Evolutionary conservation across 2,888 invertebrate species (phyloP).

Genomic region (Periphyllus acericola): DNA sequence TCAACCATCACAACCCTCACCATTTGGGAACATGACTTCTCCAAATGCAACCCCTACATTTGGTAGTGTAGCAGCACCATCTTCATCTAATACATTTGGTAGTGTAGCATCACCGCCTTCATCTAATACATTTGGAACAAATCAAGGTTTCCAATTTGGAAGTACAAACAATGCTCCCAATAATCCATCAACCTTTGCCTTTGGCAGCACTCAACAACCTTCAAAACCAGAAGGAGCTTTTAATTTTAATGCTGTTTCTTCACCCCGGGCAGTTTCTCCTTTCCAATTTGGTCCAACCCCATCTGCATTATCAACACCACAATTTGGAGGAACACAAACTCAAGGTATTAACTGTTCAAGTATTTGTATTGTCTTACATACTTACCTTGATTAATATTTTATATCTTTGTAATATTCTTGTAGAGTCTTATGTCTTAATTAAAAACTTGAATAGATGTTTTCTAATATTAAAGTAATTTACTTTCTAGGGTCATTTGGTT

Average conservation of each 20-base stretch:
- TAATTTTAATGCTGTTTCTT: constrained; percentile 15
- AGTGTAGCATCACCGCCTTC: constrained; percentile 17
- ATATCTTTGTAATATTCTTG: neutral
- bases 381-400: neutral
- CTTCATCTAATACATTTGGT: constrained; percentile 40
- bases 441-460: neutral
- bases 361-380: neutral
- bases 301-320: constrained; percentile 8
- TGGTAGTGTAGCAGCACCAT: constrained; percentile 16
- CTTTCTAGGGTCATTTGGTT: constrained; percentile 44
- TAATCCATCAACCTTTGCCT: constrained; percentile 43
- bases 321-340: constrained; percentile 17
- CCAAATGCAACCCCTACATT: constrained; percentile 23
- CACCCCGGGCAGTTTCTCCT: neutral
- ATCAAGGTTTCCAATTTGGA: constrained; percentile 41
- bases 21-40: constrained; percentile 17
- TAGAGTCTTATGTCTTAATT: too few species aligned
- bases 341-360: constrained; percentile 25
- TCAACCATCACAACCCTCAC: constrained; percentile 17
- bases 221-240: constrained; percentile 29
- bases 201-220: constrained; percentile 25
- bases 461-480: neutral
- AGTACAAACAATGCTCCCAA: constrained; percentile 10
- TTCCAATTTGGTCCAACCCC: constrained; percentile 41
- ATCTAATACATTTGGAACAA: constrained; percentile 41